Evolutionary conservation across 2,113 vertebrate species (phyloP).

Genomic region (Paramisgurnus dabryanus): DNA sequence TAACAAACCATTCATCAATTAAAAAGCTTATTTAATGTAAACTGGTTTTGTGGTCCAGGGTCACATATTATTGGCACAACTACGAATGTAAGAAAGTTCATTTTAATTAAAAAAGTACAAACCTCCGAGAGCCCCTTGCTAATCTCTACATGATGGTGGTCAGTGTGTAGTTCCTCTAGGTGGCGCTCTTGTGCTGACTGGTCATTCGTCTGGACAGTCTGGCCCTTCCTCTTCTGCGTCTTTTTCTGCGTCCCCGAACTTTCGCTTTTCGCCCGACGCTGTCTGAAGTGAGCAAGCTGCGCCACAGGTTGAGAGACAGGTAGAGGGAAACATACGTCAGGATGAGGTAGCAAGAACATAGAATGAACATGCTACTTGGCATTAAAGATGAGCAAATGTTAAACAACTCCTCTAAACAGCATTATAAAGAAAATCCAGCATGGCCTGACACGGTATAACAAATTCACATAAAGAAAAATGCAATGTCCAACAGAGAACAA

Average conservation of each 20-base stretch:
- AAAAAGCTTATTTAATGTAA: too few species aligned
- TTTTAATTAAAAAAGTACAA: neutral
- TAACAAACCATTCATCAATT: too few species aligned
- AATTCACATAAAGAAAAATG: neutral
- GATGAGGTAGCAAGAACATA: conserved; percentile 73
- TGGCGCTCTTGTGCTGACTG: conserved; percentile 59
- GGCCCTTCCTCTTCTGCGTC: conserved; percentile 77
- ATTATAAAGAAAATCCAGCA: neutral
- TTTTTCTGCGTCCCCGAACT: conserved; percentile 72
- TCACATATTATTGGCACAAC: too few species aligned
- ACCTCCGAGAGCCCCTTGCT: conserved; percentile 62
- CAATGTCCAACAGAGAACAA: neutral
- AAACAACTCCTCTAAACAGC: neutral
- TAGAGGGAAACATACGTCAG: conserved; percentile 74
- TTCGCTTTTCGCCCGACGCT: conserved; percentile 74
- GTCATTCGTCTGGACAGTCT: conserved; percentile 67
- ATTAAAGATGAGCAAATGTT: neutral
- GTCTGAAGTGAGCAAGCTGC: conserved; percentile 78
- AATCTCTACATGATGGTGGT: conserved; percentile 31
- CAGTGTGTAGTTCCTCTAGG: conserved; percentile 57
- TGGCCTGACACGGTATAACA: neutral
- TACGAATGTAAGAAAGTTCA: too few species aligned
- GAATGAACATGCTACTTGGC: conserved; percentile 63
- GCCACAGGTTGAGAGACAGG: conserved; percentile 73
- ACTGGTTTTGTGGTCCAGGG: too few species aligned